A percentile compares a stretch with the other conserved stretches of the same genome.
These are phyloP conservation scores for Poecilobothrus nobilitatus DNA, from an alignment of 2,888 invertebrate genomes.

Conservation along the genomic window DNA sequence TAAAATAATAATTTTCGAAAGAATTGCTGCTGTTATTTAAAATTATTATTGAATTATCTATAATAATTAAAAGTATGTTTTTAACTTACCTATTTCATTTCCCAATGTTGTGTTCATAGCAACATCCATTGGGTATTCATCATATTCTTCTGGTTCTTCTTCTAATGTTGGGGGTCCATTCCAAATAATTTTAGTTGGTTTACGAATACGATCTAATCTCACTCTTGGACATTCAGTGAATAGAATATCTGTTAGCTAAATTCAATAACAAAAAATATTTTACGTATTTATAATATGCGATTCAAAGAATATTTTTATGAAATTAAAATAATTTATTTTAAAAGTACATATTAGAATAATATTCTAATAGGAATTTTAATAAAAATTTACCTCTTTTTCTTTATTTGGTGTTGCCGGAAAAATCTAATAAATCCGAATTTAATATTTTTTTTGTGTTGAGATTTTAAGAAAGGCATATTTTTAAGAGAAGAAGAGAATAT, in stretches of 20 bases:
- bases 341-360: too few species aligned
- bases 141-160: constrained; percentile 52
- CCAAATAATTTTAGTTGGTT: constrained; percentile 46
- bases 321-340: constrained; percentile 8
- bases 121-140: constrained; percentile 39
- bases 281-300: constrained; percentile 7
- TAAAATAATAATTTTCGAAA: too few species aligned
- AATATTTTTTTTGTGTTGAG: constrained; percentile 17
- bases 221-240: constrained; percentile 51
- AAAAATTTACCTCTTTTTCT: constrained; percentile 42
- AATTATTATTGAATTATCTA: too few species aligned
- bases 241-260: constrained; percentile 40
- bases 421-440: constrained; percentile 33
- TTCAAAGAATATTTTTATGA: constrained; percentile 8
- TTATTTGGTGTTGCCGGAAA: constrained; percentile 44
- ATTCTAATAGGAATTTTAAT: too few species aligned
- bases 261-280: background rate
- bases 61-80: too few species aligned
- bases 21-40: too few species aligned
- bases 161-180: constrained; percentile 53
- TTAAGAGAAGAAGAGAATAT: constrained; percentile 13
- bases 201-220: constrained; percentile 58
- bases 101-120: constrained; percentile 41
- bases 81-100: constrained; percentile 43
- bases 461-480: constrained; percentile 17